phyloP scores from a whole-genome alignment of 2,797 vertebrate genomes.

The Acanthurus leucopareius region DNA sequence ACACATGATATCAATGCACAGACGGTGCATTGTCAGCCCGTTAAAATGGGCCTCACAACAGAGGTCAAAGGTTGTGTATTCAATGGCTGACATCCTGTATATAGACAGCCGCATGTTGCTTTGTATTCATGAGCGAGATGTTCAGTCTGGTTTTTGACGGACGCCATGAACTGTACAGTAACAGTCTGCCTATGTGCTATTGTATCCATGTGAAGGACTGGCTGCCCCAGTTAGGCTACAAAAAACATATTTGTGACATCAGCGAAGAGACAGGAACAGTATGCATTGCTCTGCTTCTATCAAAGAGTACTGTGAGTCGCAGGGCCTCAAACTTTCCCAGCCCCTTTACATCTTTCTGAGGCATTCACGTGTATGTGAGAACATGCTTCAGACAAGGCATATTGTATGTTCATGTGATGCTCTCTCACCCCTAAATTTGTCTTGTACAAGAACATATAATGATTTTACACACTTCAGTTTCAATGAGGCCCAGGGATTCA shows the following conservation, averaged over 20 bases:
- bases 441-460: background rate
- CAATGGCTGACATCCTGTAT: slow-evolving; percentile 14
- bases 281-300: slow-evolving; percentile 22
- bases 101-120: slow-evolving; percentile 34
- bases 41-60: slow-evolving; percentile 30
- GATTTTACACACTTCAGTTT: slow-evolving; percentile 4
- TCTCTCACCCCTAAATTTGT: slow-evolving; percentile 11
- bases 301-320: slow-evolving; percentile 19
- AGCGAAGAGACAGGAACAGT: slow-evolving; percentile 42
- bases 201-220: slow-evolving; percentile 48
- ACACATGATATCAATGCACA: slow-evolving; percentile 52
- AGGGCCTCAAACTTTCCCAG: slow-evolving; percentile 53
- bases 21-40: slow-evolving; percentile 47
- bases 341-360: slow-evolving; percentile 6
- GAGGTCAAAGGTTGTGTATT: slow-evolving; percentile 23
- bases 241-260: slow-evolving; percentile 24
- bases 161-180: background rate
- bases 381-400: slow-evolving; percentile 15
- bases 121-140: slow-evolving; percentile 28
- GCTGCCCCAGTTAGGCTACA: slow-evolving; percentile 61
- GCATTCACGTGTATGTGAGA: slow-evolving; percentile 33
- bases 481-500: background rate
- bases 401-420: slow-evolving; percentile 23
- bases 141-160: slow-evolving; percentile 1
- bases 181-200: slow-evolving; percentile 27